phyloP scores from a whole-genome alignment of 2,113 vertebrate genomes.

The Anthoscopus minutus region DNA sequence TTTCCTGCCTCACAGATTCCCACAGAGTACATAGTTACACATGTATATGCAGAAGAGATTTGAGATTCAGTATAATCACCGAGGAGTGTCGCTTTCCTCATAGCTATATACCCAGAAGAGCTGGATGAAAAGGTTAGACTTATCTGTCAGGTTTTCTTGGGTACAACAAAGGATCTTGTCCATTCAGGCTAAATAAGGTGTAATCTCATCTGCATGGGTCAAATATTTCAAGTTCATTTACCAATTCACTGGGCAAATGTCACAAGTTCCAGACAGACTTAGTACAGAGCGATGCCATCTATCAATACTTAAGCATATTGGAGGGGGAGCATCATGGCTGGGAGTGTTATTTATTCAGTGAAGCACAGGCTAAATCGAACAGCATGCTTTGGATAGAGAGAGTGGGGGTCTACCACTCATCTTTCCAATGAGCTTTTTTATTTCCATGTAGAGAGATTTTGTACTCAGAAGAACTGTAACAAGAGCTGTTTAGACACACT shows the following conservation, averaged over 20 bases:
- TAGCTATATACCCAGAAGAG: conserved; percentile 52
- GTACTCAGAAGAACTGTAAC: conserved; percentile 4
- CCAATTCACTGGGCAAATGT: conserved; percentile 66
- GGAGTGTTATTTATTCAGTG: conserved; percentile 52
- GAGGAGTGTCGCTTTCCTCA: background rate
- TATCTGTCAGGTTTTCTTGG: conserved; percentile 67
- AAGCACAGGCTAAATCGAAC: conserved; percentile 55
- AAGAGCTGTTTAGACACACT: background rate
- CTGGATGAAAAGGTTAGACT: conserved; percentile 68
- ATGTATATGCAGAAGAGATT: background rate
- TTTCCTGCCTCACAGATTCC: conserved; percentile 29
- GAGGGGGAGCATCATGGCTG: conserved; percentile 28
- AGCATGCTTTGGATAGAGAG: conserved; percentile 21
- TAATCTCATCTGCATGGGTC: conserved; percentile 62
- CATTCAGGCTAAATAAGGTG: conserved; percentile 29
- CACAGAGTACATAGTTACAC: background rate
- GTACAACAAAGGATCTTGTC: conserved; percentile 63
- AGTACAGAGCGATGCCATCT: conserved; percentile 23
- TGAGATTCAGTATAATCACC: conserved; percentile 56
- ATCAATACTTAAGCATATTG: conserved; percentile 68
- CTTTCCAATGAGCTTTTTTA: conserved; percentile 2
- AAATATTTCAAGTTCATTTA: conserved; percentile 70
- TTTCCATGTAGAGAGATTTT: conserved; percentile 8
- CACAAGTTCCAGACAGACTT: conserved; percentile 62
- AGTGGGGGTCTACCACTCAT: background rate